Base-by-base conservation (phyloP, 1,140 invertebrate species). In the Brachionus asplanchnoidis region DNA sequence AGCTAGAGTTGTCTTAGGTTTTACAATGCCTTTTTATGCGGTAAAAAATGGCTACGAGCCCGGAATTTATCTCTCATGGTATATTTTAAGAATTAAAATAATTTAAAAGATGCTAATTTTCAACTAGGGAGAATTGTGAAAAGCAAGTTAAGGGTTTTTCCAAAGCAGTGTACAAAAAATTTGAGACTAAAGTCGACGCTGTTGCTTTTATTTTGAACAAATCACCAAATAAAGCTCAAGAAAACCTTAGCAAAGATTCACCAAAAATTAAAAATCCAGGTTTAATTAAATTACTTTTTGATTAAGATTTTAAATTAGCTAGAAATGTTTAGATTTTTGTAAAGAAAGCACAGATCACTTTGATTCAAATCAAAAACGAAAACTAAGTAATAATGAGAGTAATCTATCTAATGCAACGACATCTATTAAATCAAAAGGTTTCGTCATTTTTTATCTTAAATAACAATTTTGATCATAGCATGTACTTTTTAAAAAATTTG, bases 141-240 rank as follows among this genome's bases (percentile, higher is more conserved):
- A 50, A 46, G 28, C 65, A 84, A 53, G 82, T 84, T 9, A 70
- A 50, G 50, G 82, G 82, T 23, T 84, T 70, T 42, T 32, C 82
- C n/a, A 68, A 84, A 46, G 82, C 82, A 44, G 42, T 46, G 12
- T 84, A 84, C 26, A 84, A 84, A 84, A 84, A 84, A 60, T 84
- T 84, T 75, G 68, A 84, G 40, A 50, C 60, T 11, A 68, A 32
- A 73, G 7, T 20, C 11, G 60, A 70, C 3, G 82, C 82, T 7
- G 14, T 53, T 8, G 42, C 42, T 50, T 84, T 84, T 70, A 73
- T 84, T 12, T 26, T 46, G 2, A 46, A 17, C 20, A 80, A 80
- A 65, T 50, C 73, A 50, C 44, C 73, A 12, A 26, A 26, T 50
- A 50, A 77, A 77, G 26, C 23, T 26, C 2, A 11, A 50, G 20